A percentile compares a stretch with the other conserved stretches of the same genome.
These are phyloP conservation scores for Mastomys natalensis DNA, from an alignment of 2,113 vertebrate genomes.

Conservation along the genomic window DNA sequence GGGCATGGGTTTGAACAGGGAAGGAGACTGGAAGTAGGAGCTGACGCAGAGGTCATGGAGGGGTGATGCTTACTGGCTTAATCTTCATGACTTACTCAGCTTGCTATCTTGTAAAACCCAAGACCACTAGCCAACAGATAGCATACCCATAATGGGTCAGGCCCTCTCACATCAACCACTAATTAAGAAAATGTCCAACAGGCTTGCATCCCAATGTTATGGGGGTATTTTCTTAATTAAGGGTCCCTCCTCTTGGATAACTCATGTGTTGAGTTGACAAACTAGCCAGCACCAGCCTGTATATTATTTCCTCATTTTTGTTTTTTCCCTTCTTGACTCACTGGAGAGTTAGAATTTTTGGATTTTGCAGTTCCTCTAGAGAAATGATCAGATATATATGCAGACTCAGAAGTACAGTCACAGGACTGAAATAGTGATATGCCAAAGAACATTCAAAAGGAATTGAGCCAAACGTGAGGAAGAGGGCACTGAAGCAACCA, in stretches of 20 bases:
- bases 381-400: background rate
- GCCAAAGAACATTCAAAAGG: constrained; percentile 1
- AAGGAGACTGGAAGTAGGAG: background rate
- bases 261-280: background rate
- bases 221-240: background rate
- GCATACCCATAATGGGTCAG: background rate
- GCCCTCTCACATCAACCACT: too few species aligned
- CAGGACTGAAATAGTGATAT: background rate
- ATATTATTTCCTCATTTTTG: background rate
- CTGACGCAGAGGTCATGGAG: background rate
- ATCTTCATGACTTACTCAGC: background rate
- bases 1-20: background rate
- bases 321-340: constrained; percentile 6
- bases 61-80: background rate
- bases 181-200: background rate
- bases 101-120: background rate
- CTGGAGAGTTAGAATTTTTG: constrained; percentile 17
- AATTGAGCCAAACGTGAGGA: constrained; percentile 52
- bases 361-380: constrained; percentile 9
- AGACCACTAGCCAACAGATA: background rate
- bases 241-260: background rate
- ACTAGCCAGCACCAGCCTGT: background rate
- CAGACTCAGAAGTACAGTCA: background rate
- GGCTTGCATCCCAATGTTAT: background rate
- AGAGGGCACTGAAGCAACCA: background rate